Evolutionary conservation across 2,797 vertebrate genomes (phyloP).

Genomic region (Ctenopoma multispine): DNA sequence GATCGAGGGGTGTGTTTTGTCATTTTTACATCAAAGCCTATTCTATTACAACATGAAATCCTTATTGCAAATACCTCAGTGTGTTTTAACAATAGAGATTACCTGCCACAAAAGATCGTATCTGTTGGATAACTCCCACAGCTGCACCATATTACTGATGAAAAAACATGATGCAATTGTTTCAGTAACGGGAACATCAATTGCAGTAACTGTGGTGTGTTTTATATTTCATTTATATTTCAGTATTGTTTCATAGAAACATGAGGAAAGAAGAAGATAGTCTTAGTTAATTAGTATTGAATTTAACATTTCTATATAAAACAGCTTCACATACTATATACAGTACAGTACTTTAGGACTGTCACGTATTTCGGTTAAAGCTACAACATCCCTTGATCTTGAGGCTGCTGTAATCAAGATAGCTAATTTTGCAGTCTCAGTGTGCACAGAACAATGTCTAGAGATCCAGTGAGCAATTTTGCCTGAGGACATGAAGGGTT

Average conservation of each 20-base stretch:
- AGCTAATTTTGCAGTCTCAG: background rate
- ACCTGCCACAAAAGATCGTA: conserved; percentile 26
- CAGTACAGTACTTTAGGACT: background rate
- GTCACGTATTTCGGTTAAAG: background rate
- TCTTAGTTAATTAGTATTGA: background rate
- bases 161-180: conserved; percentile 42
- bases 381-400: background rate
- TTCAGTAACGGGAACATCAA: conserved; percentile 23
- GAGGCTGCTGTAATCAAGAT: background rate
- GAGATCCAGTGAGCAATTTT: conserved; percentile 10
- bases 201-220: conserved; percentile 14
- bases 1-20: conserved; percentile 25
- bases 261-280: background rate
- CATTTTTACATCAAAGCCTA: conserved; percentile 54
- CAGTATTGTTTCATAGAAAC: background rate
- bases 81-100: conserved; percentile 17
- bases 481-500: background rate
- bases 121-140: conserved; percentile 5
- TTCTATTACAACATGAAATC: conserved; percentile 24
- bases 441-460: background rate
- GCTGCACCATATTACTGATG: conserved; percentile 12
- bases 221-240: conserved; percentile 34
- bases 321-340: background rate
- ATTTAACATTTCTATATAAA: background rate
- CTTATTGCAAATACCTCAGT: conserved; percentile 26